A percentile compares a stretch with the other conserved stretches of the same genome.
Conservation (phyloP, 2,797 vertebrate genomes). For the Poecilia wingei region DNA sequence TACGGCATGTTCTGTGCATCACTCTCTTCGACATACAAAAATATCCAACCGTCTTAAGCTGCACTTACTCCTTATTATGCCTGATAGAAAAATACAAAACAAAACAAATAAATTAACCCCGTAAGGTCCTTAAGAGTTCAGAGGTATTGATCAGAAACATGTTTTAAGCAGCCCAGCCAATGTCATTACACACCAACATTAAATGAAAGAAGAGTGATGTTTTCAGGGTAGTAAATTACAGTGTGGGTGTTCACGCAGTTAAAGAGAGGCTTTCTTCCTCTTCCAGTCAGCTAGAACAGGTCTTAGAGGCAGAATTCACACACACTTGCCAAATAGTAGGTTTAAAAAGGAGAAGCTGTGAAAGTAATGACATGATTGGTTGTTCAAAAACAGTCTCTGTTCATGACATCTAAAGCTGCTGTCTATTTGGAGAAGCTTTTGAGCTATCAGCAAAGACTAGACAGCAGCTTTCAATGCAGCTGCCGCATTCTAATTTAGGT, state of each 20-base stretch:
- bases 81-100: neutral
- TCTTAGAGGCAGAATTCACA: slow-evolving; percentile 19
- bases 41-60: slow-evolving; percentile 2
- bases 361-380: slow-evolving; percentile 18
- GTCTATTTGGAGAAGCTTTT: slow-evolving; percentile 33
- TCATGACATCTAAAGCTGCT: slow-evolving; percentile 26
- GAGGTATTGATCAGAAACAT: neutral
- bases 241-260: slow-evolving; percentile 12
- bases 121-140: neutral
- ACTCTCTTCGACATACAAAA: neutral
- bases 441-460: slow-evolving; percentile 32
- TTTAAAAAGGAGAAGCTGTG: slow-evolving; percentile 22
- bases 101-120: neutral
- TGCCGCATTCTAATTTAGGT: slow-evolving; percentile 17
- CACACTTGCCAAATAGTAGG: slow-evolving; percentile 10
- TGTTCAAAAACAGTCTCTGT: slow-evolving; percentile 23
- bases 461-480: slow-evolving; percentile 16
- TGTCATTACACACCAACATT: slow-evolving; percentile 1
- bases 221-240: slow-evolving; percentile 18
- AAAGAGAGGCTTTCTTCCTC: slow-evolving; percentile 23
- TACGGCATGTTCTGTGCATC: neutral
- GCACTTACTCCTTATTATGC: neutral
- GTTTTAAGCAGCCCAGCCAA: neutral
- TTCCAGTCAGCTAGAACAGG: neutral
- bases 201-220: slow-evolving; percentile 9